phyloP scores from a whole-genome alignment of 2,113 vertebrate genomes.

The Aldabrachelys gigantea region DNA sequence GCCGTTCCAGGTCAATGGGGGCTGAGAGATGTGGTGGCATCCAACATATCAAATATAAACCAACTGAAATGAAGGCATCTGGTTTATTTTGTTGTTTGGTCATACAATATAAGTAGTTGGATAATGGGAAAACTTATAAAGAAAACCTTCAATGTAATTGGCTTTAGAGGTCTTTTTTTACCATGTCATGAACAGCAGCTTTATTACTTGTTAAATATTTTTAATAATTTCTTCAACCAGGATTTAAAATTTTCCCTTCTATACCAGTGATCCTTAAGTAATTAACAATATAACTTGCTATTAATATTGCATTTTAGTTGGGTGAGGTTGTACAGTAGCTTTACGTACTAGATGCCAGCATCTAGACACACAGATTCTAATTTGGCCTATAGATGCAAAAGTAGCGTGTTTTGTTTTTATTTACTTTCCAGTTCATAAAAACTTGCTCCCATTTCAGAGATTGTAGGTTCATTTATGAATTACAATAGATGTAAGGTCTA shows the following conservation, averaged over 20 bases:
- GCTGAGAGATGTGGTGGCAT: too few relatives aligned
- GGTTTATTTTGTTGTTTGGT: conserved; percentile 19
- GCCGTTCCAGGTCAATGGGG: too few relatives aligned
- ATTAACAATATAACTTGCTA: neutral
- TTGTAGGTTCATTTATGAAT: neutral
- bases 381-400: conserved; percentile 20
- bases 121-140: neutral
- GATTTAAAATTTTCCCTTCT: neutral
- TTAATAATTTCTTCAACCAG: neutral
- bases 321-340: neutral
- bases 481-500: neutral
- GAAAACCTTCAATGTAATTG: neutral
- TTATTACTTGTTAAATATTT: conserved; percentile 2
- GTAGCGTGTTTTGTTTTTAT: neutral
- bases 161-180: neutral
- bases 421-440: neutral
- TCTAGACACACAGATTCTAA: conserved; percentile 38
- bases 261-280: neutral
- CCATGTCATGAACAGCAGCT: neutral
- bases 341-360: conserved; percentile 22
- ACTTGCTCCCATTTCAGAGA: neutral
- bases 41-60: neutral
- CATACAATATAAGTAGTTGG: neutral
- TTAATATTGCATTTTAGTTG: conserved; percentile 33
- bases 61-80: neutral